Evolutionary conservation across 2,113 vertebrate genomes (phyloP), one percentile per base, ranked within the genome.

Genomic region (Cyprinodon tularosa): DNA sequence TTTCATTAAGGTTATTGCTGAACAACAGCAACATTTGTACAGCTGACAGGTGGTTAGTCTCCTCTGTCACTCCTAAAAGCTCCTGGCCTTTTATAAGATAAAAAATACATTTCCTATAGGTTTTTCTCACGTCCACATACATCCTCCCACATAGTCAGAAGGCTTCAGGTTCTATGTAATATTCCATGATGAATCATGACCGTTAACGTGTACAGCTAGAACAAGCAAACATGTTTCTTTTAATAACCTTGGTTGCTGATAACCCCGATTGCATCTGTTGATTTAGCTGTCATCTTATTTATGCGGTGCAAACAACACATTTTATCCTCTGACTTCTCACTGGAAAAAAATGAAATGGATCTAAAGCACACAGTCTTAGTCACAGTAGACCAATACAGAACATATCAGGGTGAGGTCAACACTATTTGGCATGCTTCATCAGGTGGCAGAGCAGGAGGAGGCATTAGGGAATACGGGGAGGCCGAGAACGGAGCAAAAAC

Each of bases 391-490:
- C 37, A 64, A 66, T 63, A 37, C 7, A 47, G 57, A 62, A 71
- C 70, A 77, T 72, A 70, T 89, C 80, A 83, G 66, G 76, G 64
- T 80, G 73, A 85, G 84, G 84, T 84, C 86, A 71, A 39, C 65
- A 59, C 59, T 72, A 64, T 69, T 67, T 39, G 71, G 74, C 62
- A 37, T 65, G 74, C 53, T 69, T 62, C 76, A 68, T 68, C 48
- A 66, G 50, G 65, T 13, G 15, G 59, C 50, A 10, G 29, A 37
- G 66, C 59, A 72, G 20, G 9, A 37, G 20, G 62, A 71, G 71
- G 68, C 61, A 72, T 59, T 66, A 62, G 45, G 47, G n/a, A 68
- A 73, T 68, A 68, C 69, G 60, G 37, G 61, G 38, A 50, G 61
- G 40, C 36, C 6, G 59, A 61, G 53, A 61, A 47, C 62, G 40